Evolutionary conservation across 2,113 vertebrate species (phyloP).

Genomic region (Myodes glareolus): DNA sequence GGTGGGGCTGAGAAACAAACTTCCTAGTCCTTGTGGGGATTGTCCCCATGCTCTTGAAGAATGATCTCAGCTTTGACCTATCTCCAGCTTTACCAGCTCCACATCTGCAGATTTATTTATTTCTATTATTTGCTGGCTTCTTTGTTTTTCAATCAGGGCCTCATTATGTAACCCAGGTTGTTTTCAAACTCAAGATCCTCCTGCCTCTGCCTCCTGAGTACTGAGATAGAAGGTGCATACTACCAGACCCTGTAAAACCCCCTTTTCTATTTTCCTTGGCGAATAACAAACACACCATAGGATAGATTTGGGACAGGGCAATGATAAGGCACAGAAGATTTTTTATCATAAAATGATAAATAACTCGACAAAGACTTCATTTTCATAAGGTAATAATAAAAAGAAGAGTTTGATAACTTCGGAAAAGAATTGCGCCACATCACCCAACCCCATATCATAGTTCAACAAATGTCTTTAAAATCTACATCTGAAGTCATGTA

Average conservation of each 20-base stretch:
- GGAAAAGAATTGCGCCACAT: background rate
- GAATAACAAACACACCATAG: background rate
- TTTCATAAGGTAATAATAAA: background rate
- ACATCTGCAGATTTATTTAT: background rate
- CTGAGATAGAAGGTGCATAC: no score
- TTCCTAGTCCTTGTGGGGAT: background rate
- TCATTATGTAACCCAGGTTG: background rate
- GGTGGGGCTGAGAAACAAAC: background rate
- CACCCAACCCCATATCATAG: background rate
- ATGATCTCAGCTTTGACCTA: background rate
- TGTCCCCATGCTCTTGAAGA: background rate
- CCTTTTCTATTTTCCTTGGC: background rate
- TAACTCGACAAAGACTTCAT: background rate
- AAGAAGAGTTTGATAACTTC: background rate
- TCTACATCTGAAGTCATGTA: background rate
- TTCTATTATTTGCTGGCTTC: no score
- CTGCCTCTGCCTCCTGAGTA: no score
- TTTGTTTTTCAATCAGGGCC: background rate
- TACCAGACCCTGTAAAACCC: background rate
- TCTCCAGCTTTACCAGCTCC: background rate
- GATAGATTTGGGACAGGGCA: background rate
- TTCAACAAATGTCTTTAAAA: slow-evolving; percentile 4
- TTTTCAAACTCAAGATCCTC: background rate
- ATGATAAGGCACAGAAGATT: background rate
- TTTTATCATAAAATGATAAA: background rate